Evolutionary conservation across 2,113 vertebrate genomes (phyloP).

Genomic region (Cyphomyrus discorhynchus): DNA sequence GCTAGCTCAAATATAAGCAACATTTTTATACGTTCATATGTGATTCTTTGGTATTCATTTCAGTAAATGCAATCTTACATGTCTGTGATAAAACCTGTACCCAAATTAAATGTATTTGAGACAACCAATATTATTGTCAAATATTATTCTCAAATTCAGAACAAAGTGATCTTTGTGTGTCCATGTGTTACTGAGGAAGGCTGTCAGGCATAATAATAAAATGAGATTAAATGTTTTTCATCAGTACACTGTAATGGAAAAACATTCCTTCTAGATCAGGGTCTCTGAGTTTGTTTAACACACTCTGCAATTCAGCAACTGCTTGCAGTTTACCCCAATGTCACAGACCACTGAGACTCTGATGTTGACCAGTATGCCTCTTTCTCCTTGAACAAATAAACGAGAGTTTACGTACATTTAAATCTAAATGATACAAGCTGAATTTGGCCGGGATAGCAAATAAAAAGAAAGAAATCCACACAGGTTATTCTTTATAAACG

Average conservation of each 20-base stretch:
- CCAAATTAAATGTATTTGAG: neutral
- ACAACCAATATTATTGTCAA: neutral
- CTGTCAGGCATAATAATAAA: neutral
- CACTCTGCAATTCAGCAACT: neutral
- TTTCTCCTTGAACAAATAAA: neutral
- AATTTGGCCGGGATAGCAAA: neutral
- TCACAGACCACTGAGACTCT: neutral
- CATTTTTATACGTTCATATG: neutral
- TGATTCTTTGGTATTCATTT: neutral
- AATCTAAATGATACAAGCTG: neutral
- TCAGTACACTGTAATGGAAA: neutral
- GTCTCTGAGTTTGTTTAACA: neutral
- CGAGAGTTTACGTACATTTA: neutral
- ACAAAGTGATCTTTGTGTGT: neutral
- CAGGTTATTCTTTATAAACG: neutral
- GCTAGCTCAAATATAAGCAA: neutral
- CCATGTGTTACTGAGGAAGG: neutral
- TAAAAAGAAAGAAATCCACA: neutral
- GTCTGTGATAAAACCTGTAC: neutral
- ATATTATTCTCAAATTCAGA: neutral
- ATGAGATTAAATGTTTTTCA: conserved; percentile 2
- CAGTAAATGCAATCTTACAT: neutral
- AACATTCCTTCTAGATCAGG: neutral
- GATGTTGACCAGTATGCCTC: neutral
- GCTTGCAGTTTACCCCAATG: neutral